Evolutionary conservation across 2,113 vertebrate genomes (phyloP), one percentile per base, ranked within the genome.

Genomic region (Herpetotheres cachinnans): DNA sequence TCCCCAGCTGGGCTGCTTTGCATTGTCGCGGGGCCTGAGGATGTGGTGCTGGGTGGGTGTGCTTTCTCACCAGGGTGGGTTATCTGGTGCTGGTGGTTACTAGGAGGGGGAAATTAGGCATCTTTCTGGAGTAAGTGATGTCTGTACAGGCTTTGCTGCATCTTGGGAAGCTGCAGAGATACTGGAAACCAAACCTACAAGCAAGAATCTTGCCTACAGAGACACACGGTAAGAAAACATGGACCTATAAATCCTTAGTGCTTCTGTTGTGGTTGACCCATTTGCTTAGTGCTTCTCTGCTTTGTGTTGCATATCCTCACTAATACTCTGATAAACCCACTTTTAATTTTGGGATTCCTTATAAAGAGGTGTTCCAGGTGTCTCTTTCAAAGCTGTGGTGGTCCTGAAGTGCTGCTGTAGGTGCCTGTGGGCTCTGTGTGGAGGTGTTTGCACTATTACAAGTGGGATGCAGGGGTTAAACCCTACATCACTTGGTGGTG

Each of bases 11-110:
- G 13, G 15, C 7, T 63, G 36, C 6, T 34, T 44, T 69, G 11
- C 3, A 4, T 71, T 1, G 0, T 9, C 4, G 7, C n/a, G 20
- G 26, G 29, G 3, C 7, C 4, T 14, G 19, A 21, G 62, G 44
- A 8, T 20, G 40, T 0, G 1, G 21, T 13, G 29, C 2, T 47
- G 46, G 16, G 10, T 59, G 36, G 38, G 9, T 22, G 12, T 52
- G 15, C 6, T 62, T 44, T 32, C 15, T 26, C 16, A 11, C 4
- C 11, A 34, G 46, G 56, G 44, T n/a, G n/a, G 11, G 30, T 30
- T 79, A 2, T 17, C 38, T 44, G 11, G 13, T 4, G 11, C 3
- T 20, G 14, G 20, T 5, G 11, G 2, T 44, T 40, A 15, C 8
- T 25, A 32, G 9, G 56, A 69, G 59, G 5, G 6, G 58, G 42